phyloP scores from a whole-genome alignment of 2,797 vertebrate genomes.

The Syndactyla subalaris region DNA sequence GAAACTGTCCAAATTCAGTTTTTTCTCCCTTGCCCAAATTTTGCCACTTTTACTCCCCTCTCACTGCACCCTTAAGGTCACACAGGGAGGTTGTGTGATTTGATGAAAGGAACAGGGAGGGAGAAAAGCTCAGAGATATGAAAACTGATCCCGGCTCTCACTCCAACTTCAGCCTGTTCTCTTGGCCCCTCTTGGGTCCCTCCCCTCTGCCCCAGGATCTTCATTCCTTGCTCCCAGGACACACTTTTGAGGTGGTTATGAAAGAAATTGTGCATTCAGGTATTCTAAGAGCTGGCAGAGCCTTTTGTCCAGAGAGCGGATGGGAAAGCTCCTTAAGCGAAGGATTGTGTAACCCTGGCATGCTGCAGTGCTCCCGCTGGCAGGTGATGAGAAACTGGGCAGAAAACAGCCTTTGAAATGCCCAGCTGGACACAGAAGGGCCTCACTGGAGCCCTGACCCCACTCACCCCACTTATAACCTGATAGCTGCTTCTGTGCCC shows the following conservation, averaged over 20 bases:
- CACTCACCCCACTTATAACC: not conserved
- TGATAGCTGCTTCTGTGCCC: not conserved
- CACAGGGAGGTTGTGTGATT: not conserved
- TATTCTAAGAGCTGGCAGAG: not conserved
- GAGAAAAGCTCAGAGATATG: not conserved
- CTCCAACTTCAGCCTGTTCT: not conserved
- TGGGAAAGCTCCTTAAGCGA: not conserved
- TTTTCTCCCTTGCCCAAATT: not conserved
- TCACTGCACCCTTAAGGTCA: not conserved
- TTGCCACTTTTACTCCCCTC: not conserved
- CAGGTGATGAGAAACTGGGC: not conserved
- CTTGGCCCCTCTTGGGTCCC: not conserved
- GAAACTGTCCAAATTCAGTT: not conserved
- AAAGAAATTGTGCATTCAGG: constrained; percentile 8
- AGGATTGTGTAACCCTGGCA: constrained; percentile 4
- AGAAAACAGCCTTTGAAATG: not conserved
- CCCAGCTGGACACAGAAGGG: not conserved
- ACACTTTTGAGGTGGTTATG: not conserved
- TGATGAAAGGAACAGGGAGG: not conserved
- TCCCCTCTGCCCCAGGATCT: accelerated
- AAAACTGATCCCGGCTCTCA: constrained; percentile 8
- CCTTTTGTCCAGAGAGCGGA: not conserved
- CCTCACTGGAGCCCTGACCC: not conserved
- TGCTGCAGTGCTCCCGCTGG: not conserved
- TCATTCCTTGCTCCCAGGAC: not conserved